Evolutionary conservation across 2,888 invertebrate species (phyloP).

Genomic region (Carpatolechia fugitivella): DNA sequence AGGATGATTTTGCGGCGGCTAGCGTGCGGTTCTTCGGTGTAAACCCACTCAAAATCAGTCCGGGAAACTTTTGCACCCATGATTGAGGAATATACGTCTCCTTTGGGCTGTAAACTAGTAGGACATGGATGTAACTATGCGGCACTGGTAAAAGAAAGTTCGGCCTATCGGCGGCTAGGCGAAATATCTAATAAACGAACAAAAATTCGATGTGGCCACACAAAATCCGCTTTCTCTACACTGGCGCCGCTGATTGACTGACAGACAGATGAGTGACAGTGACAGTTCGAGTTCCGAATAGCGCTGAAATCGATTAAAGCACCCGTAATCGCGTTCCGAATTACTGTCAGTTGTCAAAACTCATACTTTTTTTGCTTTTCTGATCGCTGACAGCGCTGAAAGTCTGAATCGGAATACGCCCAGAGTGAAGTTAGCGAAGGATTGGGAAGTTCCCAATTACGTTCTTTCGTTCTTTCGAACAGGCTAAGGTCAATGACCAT

Average conservation of each 20-base stretch:
- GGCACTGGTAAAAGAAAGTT: background rate
- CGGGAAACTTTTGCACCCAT: conserved; percentile 98
- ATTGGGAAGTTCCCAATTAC: no score
- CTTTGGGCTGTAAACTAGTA: conserved; percentile 6
- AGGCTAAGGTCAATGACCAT: no score
- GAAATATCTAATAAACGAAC: background rate
- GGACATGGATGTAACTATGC: background rate
- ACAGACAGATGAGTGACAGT: background rate
- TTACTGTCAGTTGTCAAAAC: no score
- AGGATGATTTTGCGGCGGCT: conserved; percentile 95
- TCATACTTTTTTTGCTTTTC: no score
- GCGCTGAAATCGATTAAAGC: no score
- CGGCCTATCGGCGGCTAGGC: background rate
- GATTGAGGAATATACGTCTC: conserved; percentile 29
- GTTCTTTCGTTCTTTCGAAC: no score
- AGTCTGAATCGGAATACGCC: no score
- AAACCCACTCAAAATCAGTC: conserved; percentile 98
- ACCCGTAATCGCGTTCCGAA: no score
- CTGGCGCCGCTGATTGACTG: background rate
- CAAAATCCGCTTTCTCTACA: background rate
- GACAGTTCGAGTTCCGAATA: no score
- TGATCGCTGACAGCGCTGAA: no score
- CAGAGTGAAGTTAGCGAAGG: no score
- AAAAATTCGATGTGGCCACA: background rate
- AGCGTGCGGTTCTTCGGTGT: conserved; percentile 98